These are phyloP conservation scores for Megatriorchis doriae DNA, from an alignment of 2,113 vertebrate species.

Conservation along the genomic window DNA sequence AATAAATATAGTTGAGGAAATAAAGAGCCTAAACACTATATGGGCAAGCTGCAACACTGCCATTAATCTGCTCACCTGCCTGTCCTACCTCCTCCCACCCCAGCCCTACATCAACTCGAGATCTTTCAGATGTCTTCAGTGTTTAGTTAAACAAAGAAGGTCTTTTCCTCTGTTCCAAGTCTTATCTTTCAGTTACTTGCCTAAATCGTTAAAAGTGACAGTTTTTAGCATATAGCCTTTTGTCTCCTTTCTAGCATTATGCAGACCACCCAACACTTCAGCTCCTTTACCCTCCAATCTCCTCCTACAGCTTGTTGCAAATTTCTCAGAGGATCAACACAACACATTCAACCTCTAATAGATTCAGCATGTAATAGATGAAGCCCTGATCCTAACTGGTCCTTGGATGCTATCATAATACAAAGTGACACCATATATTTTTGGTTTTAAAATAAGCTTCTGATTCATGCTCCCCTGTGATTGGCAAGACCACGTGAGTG, in stretches of 20 bases:
- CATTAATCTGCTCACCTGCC: conserved; percentile 14
- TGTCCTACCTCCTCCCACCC: conserved; percentile 24
- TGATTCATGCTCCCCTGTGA: conserved; percentile 5
- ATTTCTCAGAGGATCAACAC: conserved; percentile 1
- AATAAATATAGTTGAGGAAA: background rate
- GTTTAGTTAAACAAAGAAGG: conserved; percentile 16
- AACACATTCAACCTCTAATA: background rate
- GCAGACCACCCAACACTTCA: conserved; percentile 33
- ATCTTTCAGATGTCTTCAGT: conserved; percentile 19
- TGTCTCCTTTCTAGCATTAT: background rate
- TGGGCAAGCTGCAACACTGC: conserved; percentile 31
- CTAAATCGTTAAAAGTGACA: conserved; percentile 29
- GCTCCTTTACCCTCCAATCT: background rate
- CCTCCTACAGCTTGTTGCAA: background rate
- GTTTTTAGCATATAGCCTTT: background rate
- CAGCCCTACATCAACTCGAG: conserved; percentile 1
- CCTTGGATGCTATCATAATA: background rate
- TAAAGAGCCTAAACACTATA: background rate
- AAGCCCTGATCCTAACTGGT: background rate
- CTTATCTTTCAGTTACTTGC: conserved; percentile 15
- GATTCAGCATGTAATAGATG: background rate
- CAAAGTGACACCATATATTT: conserved; percentile 10
- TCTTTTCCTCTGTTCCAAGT: conserved; percentile 39
- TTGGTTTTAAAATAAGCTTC: conserved; percentile 31
- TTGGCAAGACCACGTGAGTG: background rate